Evolutionary conservation across 2,113 vertebrate species (phyloP), one percentile per base, ranked within the genome.

Genomic region (Hucho hucho): DNA sequence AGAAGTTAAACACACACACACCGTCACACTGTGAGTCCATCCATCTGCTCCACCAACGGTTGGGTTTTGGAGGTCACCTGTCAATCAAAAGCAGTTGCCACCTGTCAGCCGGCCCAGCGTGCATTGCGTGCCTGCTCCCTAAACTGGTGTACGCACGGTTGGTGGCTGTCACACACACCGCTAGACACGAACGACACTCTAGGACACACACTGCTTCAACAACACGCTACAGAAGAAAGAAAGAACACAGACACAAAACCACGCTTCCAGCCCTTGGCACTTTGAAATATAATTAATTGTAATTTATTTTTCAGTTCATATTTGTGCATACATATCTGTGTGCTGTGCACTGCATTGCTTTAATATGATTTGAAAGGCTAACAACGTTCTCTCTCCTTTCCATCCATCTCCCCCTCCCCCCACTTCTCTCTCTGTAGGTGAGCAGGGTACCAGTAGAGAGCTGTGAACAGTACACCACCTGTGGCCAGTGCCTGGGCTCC

Each of bases 361-460:
- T 16, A 53, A 43, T 43, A 43, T 43, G 37, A 11, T 43, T 43
- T 11, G 37, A 43, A 43, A 43, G 37, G 37, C 37, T 43, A 43
- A 43, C 37, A 43, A 11, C 0, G 9, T 43, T 11, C 9, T 43
- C 37, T 43, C 7, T 43, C 37, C 37, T 9, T 43, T 43, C 37
- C 37, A 16, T 3, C 53, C 16, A 20, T 18, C 53, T 16, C 6
- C 37, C 0, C n/a, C 70, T 6, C 6, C 25, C 56, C 22, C 59
- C 9, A 3, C 29, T 32, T 63, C 3, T 61, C 56, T 13, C 29
- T 77, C 12, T 68, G 20, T 87, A 99, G 97, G 97, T 99, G 90
- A 97, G 94, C 0, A 93, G 94, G 43, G 96, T 99, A 76, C 97
- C 98, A 0, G 97, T 99, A 83, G 98, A 99, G 90, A 98, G 96